A percentile compares a stretch with the other conserved stretches of the same genome.
phyloP scores from a whole-genome alignment of 2,888 invertebrate genomes.

The Oligia latruncula region DNA sequence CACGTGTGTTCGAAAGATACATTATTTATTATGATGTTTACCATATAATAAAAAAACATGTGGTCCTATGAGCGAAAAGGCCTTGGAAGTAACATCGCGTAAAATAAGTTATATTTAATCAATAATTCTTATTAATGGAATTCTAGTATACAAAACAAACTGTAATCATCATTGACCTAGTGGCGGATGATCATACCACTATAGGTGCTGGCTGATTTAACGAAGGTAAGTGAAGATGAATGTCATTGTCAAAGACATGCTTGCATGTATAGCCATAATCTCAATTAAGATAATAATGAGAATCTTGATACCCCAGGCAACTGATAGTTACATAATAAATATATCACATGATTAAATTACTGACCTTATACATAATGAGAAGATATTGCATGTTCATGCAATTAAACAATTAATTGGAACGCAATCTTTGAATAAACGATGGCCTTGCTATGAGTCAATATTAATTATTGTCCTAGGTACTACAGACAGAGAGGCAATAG shows the following conservation, averaged over 20 bases:
- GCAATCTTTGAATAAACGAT: background rate
- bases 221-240: slow-evolving; percentile 29
- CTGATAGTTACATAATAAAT: slow-evolving; percentile 38
- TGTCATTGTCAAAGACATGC: slow-evolving; percentile 41
- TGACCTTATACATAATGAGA: slow-evolving; percentile 26
- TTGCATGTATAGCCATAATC: slow-evolving; percentile 5
- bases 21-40: background rate
- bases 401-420: background rate
- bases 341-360: slow-evolving; percentile 31
- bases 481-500: slow-evolving; percentile 1
- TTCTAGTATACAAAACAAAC: background rate
- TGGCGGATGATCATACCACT: background rate
- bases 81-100: background rate
- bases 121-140: background rate
- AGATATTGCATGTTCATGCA: slow-evolving; percentile 5
- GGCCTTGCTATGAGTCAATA: background rate
- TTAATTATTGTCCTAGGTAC: background rate
- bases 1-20: background rate
- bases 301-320: slow-evolving; percentile 11
- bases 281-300: slow-evolving; percentile 34
- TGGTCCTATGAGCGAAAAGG: background rate
- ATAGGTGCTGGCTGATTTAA: background rate
- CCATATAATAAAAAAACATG: background rate
- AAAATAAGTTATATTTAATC: slow-evolving; percentile 8
- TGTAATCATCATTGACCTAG: background rate